A percentile compares a stretch with the other conserved stretches of the same genome.
Evolutionary conservation across 2,888 invertebrate species (phyloP).

Genomic region (Cyrtodaria siliqua): DNA sequence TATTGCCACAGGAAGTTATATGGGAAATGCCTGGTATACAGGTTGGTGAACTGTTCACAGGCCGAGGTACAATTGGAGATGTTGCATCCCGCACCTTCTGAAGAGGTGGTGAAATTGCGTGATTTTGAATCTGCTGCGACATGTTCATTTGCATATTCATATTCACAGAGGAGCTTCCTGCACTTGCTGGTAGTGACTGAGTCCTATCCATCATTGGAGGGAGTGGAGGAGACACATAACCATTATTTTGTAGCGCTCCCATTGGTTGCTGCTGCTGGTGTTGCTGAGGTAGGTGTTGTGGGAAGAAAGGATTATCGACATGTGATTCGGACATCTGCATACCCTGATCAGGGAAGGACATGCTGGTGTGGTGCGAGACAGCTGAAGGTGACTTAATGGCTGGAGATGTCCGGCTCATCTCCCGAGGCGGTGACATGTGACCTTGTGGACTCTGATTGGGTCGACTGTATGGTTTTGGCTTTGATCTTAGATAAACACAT

Average conservation of each 20-base stretch:
- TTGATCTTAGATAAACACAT: constrained; percentile 79
- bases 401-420: constrained; percentile 32
- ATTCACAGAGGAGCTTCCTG: constrained; percentile 33
- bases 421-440: constrained; percentile 44
- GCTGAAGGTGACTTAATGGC: constrained; percentile 39
- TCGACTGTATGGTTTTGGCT: constrained; percentile 71
- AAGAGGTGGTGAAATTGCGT: constrained; percentile 48
- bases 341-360: constrained; percentile 44
- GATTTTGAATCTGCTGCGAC: constrained; percentile 37
- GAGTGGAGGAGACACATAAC: constrained; percentile 46
- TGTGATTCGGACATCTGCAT: constrained; percentile 45
- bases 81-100: constrained; percentile 56
- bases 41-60: constrained; percentile 51
- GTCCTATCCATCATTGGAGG: constrained; percentile 36
- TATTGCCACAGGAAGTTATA: constrained; percentile 36
- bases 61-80: constrained; percentile 47
- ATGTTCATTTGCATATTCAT: constrained; percentile 64
- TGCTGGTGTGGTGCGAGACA: constrained; percentile 7
- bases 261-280: constrained; percentile 39
- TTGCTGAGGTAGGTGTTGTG: constrained; percentile 53
- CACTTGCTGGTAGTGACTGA: constrained; percentile 35
- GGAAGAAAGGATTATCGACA: constrained; percentile 59
- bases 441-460: constrained; percentile 52
- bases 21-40: constrained; percentile 37
- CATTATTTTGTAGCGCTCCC: constrained; percentile 50